Evolutionary conservation across 2,888 invertebrate genomes (phyloP), one percentile per base, ranked within the genome.

Genomic region (Aquatica leii): DNA sequence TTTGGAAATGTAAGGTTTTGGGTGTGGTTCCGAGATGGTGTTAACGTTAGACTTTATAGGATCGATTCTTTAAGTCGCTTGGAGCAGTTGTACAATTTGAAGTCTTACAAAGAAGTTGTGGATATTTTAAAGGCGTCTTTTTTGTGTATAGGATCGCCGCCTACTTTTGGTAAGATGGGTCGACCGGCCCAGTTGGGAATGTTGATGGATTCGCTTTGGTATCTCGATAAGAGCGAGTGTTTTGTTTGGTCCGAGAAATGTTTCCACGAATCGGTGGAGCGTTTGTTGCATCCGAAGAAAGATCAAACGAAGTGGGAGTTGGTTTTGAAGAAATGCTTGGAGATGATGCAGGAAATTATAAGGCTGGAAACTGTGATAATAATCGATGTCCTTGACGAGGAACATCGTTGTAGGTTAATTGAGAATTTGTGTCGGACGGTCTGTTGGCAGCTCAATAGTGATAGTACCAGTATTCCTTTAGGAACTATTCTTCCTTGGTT

Each of bases 401-500:
- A 86, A 63, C 87, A 88, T 61, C 80, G 89, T 8, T 84, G 87
- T 3, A 86, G 91, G 67, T 84, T 93, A 12, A 85, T 93, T 0
- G 89, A 93, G 77, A 90, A 90, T 76, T 82, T 95, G 41, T 87
- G 91, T 17, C 87, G 88, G 73, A 86, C 94, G 52, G 87, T 94
- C 66, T 90, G 90, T 54, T 89, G 91, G 76, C 93, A 93, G 79
- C 84, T 95, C 65, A 93, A 94, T 74, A 80, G 85, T 0, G 92
- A 92, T 34, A 86, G 84, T 76, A 81, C 85, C 24, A 89, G 88
- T 66, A 85, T 87, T 81, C 89, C 90, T 0, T 84, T 94, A 56
- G 88, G 89, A 62, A 88, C 90, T 11, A 87, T 93, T 11, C 81
- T 87, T 2, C 92, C 94, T 3, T 95, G 95, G 95, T 90, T 94